Evolutionary conservation across 2,113 vertebrate genomes (phyloP).

Genomic region (Sakesphorus luctuosus): DNA sequence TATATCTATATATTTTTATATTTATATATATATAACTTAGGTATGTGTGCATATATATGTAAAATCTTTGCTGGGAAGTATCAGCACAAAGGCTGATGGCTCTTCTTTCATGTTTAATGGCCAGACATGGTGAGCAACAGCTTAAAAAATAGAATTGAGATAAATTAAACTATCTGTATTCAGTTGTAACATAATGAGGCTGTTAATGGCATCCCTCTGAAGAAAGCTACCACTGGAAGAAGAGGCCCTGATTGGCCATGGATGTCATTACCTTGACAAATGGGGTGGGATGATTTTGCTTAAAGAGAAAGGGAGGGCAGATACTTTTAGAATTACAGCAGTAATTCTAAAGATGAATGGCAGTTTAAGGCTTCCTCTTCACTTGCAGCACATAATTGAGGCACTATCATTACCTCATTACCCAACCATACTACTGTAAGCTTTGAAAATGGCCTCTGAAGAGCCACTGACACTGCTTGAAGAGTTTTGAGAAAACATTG

Average conservation of each 20-base stretch:
- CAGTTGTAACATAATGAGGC: not conserved
- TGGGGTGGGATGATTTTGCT: not conserved
- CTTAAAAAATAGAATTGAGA: not conserved
- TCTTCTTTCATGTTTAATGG: not conserved
- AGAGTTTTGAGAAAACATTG: slow-evolving; percentile 17
- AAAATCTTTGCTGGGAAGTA: not conserved
- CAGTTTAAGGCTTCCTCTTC: not conserved
- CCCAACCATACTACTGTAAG: not conserved
- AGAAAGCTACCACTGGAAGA: not conserved
- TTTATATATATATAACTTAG: too few species aligned
- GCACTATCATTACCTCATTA: slow-evolving; percentile 24
- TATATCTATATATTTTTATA: too few species aligned
- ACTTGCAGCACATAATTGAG: slow-evolving; percentile 14
- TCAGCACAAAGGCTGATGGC: not conserved
- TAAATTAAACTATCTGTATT: not conserved
- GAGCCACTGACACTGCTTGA: not conserved
- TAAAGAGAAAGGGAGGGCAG: not conserved
- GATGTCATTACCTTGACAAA: not conserved
- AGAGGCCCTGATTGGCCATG: not conserved
- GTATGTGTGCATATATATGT: too few species aligned
- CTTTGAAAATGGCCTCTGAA: slow-evolving; percentile 20
- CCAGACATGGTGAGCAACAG: not conserved
- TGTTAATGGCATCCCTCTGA: not conserved
- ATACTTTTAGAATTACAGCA: slow-evolving; percentile 13
- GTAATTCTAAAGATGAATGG: slow-evolving; percentile 35